Evolutionary conservation across 2,113 vertebrate genomes (phyloP), one percentile per base, ranked within the genome.

Genomic region (Platichthys flesus): DNA sequence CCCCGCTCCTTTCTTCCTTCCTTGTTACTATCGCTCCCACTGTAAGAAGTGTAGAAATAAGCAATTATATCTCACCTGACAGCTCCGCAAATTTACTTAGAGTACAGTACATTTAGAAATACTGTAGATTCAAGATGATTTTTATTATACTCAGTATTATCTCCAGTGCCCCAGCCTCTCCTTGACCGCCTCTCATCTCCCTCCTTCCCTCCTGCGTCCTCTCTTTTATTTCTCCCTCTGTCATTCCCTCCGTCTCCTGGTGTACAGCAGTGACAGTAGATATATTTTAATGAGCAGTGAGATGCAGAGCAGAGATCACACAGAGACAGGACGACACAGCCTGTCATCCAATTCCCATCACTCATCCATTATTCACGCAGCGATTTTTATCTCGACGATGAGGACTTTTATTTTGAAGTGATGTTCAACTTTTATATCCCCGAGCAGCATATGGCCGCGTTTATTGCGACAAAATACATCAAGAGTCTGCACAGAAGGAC

Each of bases 311-410:
- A 88, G 78, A 86, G 88, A 91, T 90, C 92, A 89, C 92, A 89
- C 82, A 88, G 89, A 42, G 84, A 88, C 82, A 78, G 77, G 78
- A 82, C 74, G 84, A 81, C 86, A 58, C 64, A 21, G 76, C 81
- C 85, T 87, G 85, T 91, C 91, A 91, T 86, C 89, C 65, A 88
- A 88, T 86, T 91, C 89, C 86, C 89, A 75, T 88, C 85, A 90
- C 84, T 92, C 90, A 91, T 93, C 69, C 75, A 91, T 93, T 91
- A 92, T 93, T 92, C 87, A 93, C 72, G 5, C 55, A 6, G 51
- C 51, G 4, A 20, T 7, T 83, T 84, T 88, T 75, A 89, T 88
- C 90, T 86, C 59, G 40, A 74, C 24, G 40, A 81, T 57, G 68
- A 76, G 67, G 78, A 85, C 89, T 91, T 86, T 91, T 90, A 89